Evolutionary conservation across 2,888 invertebrate species (phyloP).

Genomic region (Mimas tiliae): DNA sequence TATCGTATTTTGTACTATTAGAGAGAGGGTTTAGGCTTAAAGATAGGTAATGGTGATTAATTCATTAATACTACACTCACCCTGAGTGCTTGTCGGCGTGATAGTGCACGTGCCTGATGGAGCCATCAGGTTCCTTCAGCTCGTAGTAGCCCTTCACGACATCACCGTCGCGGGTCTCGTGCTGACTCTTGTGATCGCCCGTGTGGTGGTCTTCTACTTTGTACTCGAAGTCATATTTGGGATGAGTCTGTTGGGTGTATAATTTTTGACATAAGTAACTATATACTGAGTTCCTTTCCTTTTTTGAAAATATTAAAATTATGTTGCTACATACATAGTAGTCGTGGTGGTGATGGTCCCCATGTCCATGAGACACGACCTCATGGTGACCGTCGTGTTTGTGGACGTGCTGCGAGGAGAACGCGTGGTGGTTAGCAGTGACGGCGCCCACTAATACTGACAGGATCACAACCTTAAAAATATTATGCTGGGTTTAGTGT

Average conservation of each 20-base stretch:
- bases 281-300: not conserved
- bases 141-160: slow-evolving; percentile 84
- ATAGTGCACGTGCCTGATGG: slow-evolving; percentile 62
- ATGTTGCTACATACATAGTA: slow-evolving; percentile 41
- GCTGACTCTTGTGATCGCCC: slow-evolving; percentile 80
- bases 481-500: not conserved
- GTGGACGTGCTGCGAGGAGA: slow-evolving; percentile 50
- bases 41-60: not conserved
- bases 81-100: slow-evolving; percentile 42
- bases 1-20: no score
- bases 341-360: slow-evolving; percentile 37
- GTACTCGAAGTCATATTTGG: slow-evolving; percentile 60
- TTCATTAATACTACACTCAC: no score
- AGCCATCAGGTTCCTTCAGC: slow-evolving; percentile 80
- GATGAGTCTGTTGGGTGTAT: slow-evolving; percentile 46
- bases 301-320: not conserved
- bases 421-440: slow-evolving; percentile 41
- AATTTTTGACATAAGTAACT: not conserved
- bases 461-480: slow-evolving; percentile 29
- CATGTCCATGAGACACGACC: slow-evolving; percentile 35
- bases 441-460: slow-evolving; percentile 36
- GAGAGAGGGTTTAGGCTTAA: no score
- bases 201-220: slow-evolving; percentile 82
- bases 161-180: slow-evolving; percentile 80
- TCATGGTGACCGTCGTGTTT: slow-evolving; percentile 48